Evolutionary conservation across 1,140 invertebrate species (phyloP), one percentile per base, ranked within the genome.

Genomic region (Nixonia krombeini): DNA sequence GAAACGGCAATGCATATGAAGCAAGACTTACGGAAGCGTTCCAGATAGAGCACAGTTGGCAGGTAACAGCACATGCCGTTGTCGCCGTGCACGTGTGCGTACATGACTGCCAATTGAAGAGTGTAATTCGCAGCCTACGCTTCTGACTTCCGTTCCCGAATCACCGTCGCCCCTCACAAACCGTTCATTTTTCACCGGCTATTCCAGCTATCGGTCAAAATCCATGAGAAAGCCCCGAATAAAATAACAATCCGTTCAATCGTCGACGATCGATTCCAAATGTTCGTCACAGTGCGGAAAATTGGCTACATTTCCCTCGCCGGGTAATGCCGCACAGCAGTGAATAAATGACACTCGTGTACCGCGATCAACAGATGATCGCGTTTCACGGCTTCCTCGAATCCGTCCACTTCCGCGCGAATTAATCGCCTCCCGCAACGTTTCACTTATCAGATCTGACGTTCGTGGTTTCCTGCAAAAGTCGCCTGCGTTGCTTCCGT

Each of bases 11-110:
- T 40, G 16, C 31, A 35, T 10, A 10, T 35, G 1, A 12, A 42
- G 18, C 4, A 63, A 46, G 56, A 83, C 81, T 83, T 81, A 83
- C 81, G 79, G 53, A 76, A 81, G 66, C 79, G 75, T 42, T 83
- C 81, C 38, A 83, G 72, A 55, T 83, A 82, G 41, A 83, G 76
- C 17, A 81, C 76, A 21, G 79, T 81, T 4, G 80, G 80, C 50
- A 83, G 67, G 71, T 82, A 82, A 79, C 81, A 82, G 74, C 80
- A 82, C 74, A 81, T 81, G 79, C 80, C 81, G 74, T 83, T 82
- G 59, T 82, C 81, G 6, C 75, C 80, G 59, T 83, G 79, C 52
- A 82, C 71, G 72, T 83, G 81, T 51, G 80, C 77, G 45, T 83
- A 82, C 81, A 83, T 83, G 62, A 71, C 58, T 63, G 50, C 31